These are phyloP conservation scores for Stegana nigrithorax DNA, from an alignment of 2,888 invertebrate genomes.

Conservation along the genomic window DNA sequence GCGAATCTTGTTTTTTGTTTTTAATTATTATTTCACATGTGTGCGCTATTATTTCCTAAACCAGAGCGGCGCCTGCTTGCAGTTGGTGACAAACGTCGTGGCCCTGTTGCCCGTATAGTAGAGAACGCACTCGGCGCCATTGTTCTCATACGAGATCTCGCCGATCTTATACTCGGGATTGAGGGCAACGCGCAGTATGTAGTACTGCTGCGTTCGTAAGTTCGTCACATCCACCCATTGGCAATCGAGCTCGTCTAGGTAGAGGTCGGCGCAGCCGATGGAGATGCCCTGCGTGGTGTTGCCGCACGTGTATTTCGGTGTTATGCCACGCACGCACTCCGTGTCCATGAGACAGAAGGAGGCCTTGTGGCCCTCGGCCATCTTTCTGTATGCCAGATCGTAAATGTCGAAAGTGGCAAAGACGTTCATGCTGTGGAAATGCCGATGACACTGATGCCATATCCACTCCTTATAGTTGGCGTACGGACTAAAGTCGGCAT, in stretches of 20 bases:
- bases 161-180: constrained; percentile 61
- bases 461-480: constrained; percentile 60
- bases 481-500: constrained; percentile 58
- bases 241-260: constrained; percentile 52
- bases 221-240: constrained; percentile 64
- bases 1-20: neutral
- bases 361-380: constrained; percentile 62
- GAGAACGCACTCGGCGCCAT: constrained; percentile 56
- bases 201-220: constrained; percentile 46
- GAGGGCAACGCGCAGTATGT: constrained; percentile 56
- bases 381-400: constrained; percentile 45
- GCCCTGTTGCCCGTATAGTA: constrained; percentile 49
- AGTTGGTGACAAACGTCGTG: constrained; percentile 50
- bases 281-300: constrained; percentile 60
- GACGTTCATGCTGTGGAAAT: constrained; percentile 61
- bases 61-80: constrained; percentile 41
- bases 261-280: constrained; percentile 56
- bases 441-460: constrained; percentile 61
- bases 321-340: constrained; percentile 45
- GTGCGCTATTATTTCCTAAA: constrained; percentile 25
- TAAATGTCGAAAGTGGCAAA: constrained; percentile 62
- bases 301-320: constrained; percentile 48
- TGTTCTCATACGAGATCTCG: constrained; percentile 58
- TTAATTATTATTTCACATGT: no score
- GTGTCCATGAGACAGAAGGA: constrained; percentile 61